Evolutionary conservation across 2,888 invertebrate genomes (phyloP), one percentile per base, ranked within the genome.

Genomic region (Chrysina gloriosa): DNA sequence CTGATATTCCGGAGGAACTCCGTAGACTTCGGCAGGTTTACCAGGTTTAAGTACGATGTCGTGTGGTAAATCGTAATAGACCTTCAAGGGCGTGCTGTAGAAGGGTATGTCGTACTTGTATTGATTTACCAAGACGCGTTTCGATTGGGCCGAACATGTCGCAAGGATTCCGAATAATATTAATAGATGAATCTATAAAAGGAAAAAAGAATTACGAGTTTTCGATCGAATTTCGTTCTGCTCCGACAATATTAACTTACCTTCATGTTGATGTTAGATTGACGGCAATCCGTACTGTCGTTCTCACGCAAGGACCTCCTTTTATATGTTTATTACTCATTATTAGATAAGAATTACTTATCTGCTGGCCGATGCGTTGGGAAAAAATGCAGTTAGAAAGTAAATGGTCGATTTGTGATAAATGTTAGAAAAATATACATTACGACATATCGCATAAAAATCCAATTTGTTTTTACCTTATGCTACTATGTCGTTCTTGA

Each of bases 261-360:
- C 58, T 61, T 61, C 58, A 61, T 45, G 25, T 11, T 39, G 27
- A 4, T 39, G 56, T 39, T 25, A 25, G 7, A n/a, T 14, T 58
- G 58, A 11, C 25, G n/a, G 19, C 5, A 19, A n/a, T 16, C 4
- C 25, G 11, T 16, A 61, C 58, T 61, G 58, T 2, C 19, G 58
- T 3, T 27, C 5, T 9, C 2, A 25, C 11, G 25, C 2, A 16
- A 25, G 14, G 16, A 7, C 4, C 27, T 29, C 58, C 42, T 61
- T 61, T 61, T 61, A 61, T 61, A 61, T 61, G 42, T 16, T 2
- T 5, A 61, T 61, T 61, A 27, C 42, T 14, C 27, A 42, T 42
- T 27, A 16, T 61, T 61, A 42, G 58, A 42, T 61, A 61, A 61
- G n/a, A 27, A 42, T 27, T 27, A 16, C 16, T 61, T 61, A 42